phyloP scores from a whole-genome alignment of 2,888 invertebrate species.

The Sussaba pulchella region DNA sequence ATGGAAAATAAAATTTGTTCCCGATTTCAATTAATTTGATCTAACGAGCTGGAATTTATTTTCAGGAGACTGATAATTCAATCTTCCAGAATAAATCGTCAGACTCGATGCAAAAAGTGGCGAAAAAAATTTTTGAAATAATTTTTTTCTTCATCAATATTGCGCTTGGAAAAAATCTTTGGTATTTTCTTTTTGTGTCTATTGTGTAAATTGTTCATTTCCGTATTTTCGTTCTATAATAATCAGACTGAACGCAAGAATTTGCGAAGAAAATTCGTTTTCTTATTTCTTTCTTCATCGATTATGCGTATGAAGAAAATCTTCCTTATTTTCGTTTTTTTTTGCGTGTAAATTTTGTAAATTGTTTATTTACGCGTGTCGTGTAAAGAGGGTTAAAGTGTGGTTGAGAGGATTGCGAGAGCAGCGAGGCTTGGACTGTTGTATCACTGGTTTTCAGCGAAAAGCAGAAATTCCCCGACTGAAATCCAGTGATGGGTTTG shows the following conservation, averaged over 20 bases:
- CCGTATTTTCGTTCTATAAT: too few species aligned
- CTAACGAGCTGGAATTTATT: background rate
- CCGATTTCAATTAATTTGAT: background rate
- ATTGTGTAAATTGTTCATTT: too few species aligned
- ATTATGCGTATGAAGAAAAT: background rate
- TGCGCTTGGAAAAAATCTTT: too few species aligned
- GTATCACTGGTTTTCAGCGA: slow-evolving; percentile 26
- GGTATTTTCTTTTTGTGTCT: too few species aligned
- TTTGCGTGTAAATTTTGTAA: too few species aligned
- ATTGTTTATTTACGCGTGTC: slow-evolving; percentile 23
- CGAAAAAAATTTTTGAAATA: too few species aligned
- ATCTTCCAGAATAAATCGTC: too few species aligned
- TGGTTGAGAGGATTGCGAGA: background rate
- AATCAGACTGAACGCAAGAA: too few species aligned
- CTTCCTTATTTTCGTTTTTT: too few species aligned
- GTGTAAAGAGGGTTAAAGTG: slow-evolving; percentile 30
- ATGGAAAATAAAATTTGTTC: background rate
- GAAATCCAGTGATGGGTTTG: slow-evolving; percentile 46
- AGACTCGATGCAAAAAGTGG: too few species aligned
- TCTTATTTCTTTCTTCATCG: background rate
- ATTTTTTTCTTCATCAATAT: too few species aligned
- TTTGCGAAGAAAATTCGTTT: background rate
- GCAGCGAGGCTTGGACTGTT: background rate
- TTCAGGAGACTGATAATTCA: too few species aligned
- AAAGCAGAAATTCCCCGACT: slow-evolving; percentile 45